Conservation (phyloP, 2,797 vertebrate species). For the Chloroceryle inda region DNA sequence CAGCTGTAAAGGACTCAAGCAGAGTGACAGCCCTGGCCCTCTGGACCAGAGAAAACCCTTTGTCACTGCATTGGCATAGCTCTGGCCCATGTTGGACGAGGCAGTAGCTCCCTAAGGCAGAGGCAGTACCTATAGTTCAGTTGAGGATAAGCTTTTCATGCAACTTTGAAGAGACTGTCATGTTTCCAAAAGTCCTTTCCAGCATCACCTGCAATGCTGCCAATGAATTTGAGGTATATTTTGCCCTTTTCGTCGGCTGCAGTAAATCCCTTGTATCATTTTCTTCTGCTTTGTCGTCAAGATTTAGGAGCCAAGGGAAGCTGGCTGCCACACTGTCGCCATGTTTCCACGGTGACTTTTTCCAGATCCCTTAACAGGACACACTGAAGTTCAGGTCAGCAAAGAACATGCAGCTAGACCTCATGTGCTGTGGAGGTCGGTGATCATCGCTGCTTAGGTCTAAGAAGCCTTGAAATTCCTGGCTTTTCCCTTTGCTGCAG, state of each 20-base stretch:
- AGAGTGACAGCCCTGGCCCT: not conserved
- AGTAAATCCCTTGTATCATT: not conserved
- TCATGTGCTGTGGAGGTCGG: not conserved
- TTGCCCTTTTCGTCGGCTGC: not conserved
- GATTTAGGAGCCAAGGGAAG: not conserved
- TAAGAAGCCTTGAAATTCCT: not conserved
- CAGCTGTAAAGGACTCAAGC: not conserved
- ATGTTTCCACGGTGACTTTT: not conserved
- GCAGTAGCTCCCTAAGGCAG: not conserved
- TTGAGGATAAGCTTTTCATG: not conserved
- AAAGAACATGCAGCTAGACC: not conserved
- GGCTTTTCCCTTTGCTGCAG: not conserved
- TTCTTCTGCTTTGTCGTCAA: not conserved
- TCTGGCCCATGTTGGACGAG: not conserved
- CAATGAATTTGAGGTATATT: not conserved
- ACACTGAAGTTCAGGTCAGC: not conserved
- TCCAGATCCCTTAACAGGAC: not conserved
- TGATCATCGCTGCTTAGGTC: not conserved
- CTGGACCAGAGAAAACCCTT: not conserved
- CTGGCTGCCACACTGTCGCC: fast-evolving
- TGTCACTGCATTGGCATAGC: not conserved
- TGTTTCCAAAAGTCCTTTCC: not conserved
- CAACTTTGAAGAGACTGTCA: not conserved
- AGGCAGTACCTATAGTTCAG: not conserved
- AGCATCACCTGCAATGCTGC: not conserved